Percentiles rank a stretch among this genome's conserved stretches.
Conservation (phyloP, 2,797 vertebrate genomes). For the Myiotriccus ornatus region DNA sequence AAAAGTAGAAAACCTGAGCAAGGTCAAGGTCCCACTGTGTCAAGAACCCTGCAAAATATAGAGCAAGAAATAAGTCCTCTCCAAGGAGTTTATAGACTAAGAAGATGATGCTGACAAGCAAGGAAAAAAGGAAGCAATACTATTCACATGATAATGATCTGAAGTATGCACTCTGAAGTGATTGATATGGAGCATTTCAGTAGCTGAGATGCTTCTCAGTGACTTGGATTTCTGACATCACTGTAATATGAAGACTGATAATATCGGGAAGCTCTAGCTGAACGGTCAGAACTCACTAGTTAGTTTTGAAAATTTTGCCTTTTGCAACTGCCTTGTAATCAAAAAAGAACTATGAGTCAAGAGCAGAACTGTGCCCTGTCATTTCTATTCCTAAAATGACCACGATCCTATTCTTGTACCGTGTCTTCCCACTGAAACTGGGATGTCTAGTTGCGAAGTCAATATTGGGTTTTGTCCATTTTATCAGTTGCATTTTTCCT, state of each 20-base stretch:
- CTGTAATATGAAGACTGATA: constrained; percentile 10
- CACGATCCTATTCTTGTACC: background rate
- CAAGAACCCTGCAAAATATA: background rate
- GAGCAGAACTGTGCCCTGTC: background rate
- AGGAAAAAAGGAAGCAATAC: background rate
- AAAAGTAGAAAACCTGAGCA: background rate
- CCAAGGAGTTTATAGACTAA: background rate
- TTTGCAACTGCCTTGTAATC: background rate
- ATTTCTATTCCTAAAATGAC: background rate
- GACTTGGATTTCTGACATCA: constrained; percentile 5
- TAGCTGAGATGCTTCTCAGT: constrained; percentile 4
- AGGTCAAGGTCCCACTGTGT: background rate
- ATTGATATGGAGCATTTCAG: background rate
- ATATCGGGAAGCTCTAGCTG: background rate
- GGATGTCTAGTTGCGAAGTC: background rate
- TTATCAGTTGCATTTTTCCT: background rate
- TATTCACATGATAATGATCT: constrained; percentile 1
- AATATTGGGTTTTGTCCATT: background rate
- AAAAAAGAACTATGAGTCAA: background rate
- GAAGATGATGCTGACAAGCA: background rate
- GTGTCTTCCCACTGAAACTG: background rate
- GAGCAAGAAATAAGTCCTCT: background rate
- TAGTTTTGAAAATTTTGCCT: background rate
- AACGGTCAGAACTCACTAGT: background rate
- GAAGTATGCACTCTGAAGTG: background rate